Evolutionary conservation across 2,888 invertebrate genomes (phyloP).

Genomic region (Himalopsyche japonica): DNA sequence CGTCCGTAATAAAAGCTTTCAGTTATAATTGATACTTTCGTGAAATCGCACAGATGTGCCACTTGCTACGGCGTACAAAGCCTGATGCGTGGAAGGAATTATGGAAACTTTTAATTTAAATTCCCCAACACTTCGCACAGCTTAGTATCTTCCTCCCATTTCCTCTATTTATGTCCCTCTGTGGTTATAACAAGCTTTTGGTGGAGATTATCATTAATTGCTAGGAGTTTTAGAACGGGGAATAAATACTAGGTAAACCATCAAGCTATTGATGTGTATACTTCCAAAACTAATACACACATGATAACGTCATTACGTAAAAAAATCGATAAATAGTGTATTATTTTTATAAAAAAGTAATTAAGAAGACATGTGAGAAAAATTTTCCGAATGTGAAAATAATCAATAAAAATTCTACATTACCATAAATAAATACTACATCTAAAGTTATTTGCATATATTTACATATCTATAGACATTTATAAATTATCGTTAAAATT

Average conservation of each 20-base stretch:
- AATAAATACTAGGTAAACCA: not conserved
- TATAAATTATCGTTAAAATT: too few relatives aligned
- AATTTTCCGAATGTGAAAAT: too few relatives aligned
- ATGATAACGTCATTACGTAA: too few relatives aligned
- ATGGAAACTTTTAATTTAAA: slow-evolving; percentile 27
- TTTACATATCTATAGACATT: too few relatives aligned
- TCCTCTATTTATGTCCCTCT: not conserved
- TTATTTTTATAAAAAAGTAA: too few relatives aligned
- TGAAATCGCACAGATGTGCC: slow-evolving; percentile 33
- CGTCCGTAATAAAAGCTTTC: slow-evolving; percentile 33
- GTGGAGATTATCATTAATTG: not conserved
- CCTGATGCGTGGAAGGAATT: not conserved
- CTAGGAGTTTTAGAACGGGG: not conserved
- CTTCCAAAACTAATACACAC: too few relatives aligned
- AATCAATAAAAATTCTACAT: too few relatives aligned
- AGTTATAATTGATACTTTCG: slow-evolving; percentile 38
- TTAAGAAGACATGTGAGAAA: too few relatives aligned
- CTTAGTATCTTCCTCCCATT: not conserved
- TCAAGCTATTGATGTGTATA: too few relatives aligned
- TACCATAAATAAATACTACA: too few relatives aligned
- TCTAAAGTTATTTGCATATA: too few relatives aligned
- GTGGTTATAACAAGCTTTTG: not conserved
- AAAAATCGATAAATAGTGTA: too few relatives aligned
- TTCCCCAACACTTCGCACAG: not conserved
- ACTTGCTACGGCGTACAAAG: not conserved